These are phyloP conservation scores for Urophycis tenuis DNA, from an alignment of 2,797 vertebrate genomes.

Conservation along the genomic window DNA sequence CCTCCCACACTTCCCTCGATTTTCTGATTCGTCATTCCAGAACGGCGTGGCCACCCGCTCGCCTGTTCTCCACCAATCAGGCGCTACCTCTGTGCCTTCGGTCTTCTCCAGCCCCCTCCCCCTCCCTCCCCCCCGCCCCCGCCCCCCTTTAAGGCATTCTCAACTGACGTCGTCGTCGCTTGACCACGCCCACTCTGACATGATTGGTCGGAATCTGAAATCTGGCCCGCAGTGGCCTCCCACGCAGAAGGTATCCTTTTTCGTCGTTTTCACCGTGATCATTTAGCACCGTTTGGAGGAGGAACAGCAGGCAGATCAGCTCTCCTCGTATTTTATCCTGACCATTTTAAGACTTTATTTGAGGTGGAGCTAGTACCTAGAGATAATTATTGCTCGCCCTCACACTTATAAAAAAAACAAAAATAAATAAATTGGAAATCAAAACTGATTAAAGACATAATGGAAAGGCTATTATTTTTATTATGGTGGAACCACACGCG, in stretches of 20 bases:
- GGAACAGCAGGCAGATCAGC: conserved; percentile 36
- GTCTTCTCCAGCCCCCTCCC: conserved; percentile 39
- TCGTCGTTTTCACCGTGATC: conserved; percentile 27
- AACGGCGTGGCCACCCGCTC: conserved; percentile 44
- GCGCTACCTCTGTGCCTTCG: conserved; percentile 60
- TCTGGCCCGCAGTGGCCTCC: conserved; percentile 18
- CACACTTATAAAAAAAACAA: conserved; percentile 38
- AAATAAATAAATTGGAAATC: conserved; percentile 38
- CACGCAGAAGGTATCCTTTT: conserved; percentile 18
- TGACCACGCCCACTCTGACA: background rate
- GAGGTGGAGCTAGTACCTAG: conserved; percentile 64
- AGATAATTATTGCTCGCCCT: conserved; percentile 55
- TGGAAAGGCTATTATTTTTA: conserved; percentile 54
- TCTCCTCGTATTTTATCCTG: conserved; percentile 60
- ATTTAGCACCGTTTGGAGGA: conserved; percentile 16
- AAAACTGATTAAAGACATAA: conserved; percentile 27
- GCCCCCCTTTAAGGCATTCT: background rate
- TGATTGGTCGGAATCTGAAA: conserved; percentile 25
- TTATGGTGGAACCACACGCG: conserved; percentile 52
- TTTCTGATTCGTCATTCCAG: conserved; percentile 63
- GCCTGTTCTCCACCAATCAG: conserved; percentile 49
- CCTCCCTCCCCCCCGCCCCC: no score
- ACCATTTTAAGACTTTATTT: conserved; percentile 43
- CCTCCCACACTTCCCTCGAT: conserved; percentile 40
- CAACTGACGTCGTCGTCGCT: conserved; percentile 14